Conservation (phyloP, 1,140 invertebrate genomes). For the Coelopa frigida region DNA sequence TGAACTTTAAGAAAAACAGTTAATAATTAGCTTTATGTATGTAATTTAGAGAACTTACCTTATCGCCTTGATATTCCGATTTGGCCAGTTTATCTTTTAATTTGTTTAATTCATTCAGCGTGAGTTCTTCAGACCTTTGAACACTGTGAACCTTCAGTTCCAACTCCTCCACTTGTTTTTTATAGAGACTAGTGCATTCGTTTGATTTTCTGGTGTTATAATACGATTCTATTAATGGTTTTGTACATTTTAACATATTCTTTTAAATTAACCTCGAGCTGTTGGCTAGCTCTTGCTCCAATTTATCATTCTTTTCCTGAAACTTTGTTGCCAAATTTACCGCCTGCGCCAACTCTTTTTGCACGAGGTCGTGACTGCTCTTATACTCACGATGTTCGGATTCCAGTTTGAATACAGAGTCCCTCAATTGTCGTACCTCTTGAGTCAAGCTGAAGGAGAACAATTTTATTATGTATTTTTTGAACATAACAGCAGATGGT, state of each 20-base stretch:
- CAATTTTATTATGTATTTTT: conserved; percentile 1
- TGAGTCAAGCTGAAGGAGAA: conserved; percentile 17
- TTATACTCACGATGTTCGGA: conserved; percentile 26
- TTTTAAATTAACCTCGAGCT: conserved; percentile 10
- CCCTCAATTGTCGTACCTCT: conserved; percentile 27
- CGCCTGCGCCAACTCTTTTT: conserved; percentile 36
- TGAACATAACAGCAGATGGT: conserved; percentile 31
- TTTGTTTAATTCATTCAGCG: conserved; percentile 32
- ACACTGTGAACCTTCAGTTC: conserved; percentile 31
- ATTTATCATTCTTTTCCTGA: conserved; percentile 34
- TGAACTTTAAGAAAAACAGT: conserved; percentile 21
- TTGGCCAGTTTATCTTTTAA: conserved; percentile 34
- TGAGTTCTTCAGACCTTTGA: conserved; percentile 27
- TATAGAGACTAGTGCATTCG: conserved; percentile 16
- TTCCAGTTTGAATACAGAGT: conserved; percentile 24
- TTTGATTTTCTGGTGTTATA: conserved; percentile 14
- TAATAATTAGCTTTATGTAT: neutral
- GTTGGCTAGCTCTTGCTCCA: conserved; percentile 25
- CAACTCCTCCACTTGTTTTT: conserved; percentile 27
- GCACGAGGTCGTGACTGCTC: conserved; percentile 22
- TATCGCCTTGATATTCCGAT: conserved; percentile 33
- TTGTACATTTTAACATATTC: neutral
- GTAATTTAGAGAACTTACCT: conserved; percentile 12
- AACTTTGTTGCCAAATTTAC: conserved; percentile 33
- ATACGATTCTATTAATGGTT: neutral